Evolutionary conservation across 2,797 vertebrate genomes (phyloP).

Genomic region (Lepus townsendii): DNA sequence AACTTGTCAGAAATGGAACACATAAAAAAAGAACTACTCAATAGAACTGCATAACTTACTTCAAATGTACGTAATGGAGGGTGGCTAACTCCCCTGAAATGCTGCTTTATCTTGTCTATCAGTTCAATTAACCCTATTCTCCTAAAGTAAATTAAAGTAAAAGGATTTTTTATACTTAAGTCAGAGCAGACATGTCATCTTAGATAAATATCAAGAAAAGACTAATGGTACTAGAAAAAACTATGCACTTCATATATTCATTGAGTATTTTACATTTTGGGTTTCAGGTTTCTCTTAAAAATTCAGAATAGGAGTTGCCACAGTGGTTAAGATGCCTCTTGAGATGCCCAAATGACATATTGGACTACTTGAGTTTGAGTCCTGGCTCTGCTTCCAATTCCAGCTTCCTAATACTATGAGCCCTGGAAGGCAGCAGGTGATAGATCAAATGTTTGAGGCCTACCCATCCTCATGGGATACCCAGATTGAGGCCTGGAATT

Average conservation of each 20-base stretch:
- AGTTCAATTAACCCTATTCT: conserved; percentile 13
- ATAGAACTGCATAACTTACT: not conserved
- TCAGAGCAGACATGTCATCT: not conserved
- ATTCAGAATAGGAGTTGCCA: too few relatives aligned
- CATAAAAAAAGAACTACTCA: not conserved
- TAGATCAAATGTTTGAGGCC: too few relatives aligned
- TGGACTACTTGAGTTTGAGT: too few relatives aligned
- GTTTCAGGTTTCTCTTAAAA: conserved; percentile 4
- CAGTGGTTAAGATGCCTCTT: too few relatives aligned
- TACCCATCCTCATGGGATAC: too few relatives aligned
- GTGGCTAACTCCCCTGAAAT: not conserved
- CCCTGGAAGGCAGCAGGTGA: too few relatives aligned
- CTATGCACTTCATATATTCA: not conserved
- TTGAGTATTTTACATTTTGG: conserved; percentile 6
- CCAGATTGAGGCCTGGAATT: too few relatives aligned
- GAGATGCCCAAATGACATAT: too few relatives aligned
- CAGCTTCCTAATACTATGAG: too few relatives aligned
- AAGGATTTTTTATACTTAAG: not conserved
- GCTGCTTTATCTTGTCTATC: not conserved
- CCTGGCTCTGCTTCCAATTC: too few relatives aligned
- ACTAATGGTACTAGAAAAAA: not conserved
- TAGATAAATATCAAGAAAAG: conserved; percentile 4
- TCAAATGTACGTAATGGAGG: not conserved
- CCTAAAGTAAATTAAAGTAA: not conserved
- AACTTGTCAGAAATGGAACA: not conserved